These are phyloP conservation scores for Norana najaformis DNA, from an alignment of 2,888 invertebrate species.

Conservation along the genomic window DNA sequence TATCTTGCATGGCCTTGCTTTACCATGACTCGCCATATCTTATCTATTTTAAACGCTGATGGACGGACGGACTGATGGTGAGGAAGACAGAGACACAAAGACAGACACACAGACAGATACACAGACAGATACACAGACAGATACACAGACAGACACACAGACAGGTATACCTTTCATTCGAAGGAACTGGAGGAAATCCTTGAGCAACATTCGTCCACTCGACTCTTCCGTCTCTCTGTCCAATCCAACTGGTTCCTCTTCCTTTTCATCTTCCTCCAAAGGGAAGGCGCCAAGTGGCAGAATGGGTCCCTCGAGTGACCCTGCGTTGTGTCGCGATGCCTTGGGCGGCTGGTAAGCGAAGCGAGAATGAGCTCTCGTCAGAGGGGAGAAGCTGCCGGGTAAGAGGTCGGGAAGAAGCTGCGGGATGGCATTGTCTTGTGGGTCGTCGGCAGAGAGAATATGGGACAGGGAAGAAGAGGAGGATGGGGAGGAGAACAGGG, in stretches of 20 bases:
- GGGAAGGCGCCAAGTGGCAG: neutral
- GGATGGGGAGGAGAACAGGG: neutral
- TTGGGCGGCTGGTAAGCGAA: neutral
- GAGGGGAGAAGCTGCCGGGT: neutral
- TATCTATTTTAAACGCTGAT: too few species aligned
- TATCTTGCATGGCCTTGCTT: too few species aligned
- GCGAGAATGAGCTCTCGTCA: neutral
- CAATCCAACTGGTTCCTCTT: neutral
- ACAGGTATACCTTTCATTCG: slow-evolving; percentile 7
- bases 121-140: neutral
- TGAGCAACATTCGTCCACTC: neutral
- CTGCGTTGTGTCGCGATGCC: neutral
- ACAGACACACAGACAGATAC: too few species aligned
- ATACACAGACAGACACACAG: neutral
- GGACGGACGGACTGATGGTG: too few species aligned
- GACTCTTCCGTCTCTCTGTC: neutral
- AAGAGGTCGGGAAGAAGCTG: neutral
- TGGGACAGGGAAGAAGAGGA: neutral
- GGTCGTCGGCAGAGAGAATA: neutral
- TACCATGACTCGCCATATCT: too few species aligned
- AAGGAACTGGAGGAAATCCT: slow-evolving; percentile 18
- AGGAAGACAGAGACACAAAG: too few species aligned
- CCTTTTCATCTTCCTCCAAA: neutral
- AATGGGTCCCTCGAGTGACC: neutral
- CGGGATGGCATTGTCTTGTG: neutral